These are phyloP conservation scores for Papilio helenus DNA, from an alignment of 1,140 invertebrate species.

Conservation along the genomic window DNA sequence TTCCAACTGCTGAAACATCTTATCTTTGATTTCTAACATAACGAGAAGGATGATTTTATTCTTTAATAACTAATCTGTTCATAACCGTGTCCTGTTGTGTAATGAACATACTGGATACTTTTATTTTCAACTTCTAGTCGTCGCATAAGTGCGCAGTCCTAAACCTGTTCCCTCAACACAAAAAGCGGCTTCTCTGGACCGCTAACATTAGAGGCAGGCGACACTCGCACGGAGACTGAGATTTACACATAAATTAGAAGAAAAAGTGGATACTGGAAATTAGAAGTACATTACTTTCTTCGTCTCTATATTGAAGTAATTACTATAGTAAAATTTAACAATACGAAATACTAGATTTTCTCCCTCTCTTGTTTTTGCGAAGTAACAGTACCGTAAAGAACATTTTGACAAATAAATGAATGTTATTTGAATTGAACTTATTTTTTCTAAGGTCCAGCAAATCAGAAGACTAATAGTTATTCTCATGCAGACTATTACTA, in stretches of 20 bases:
- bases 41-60: neutral
- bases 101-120: neutral
- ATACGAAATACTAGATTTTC: no score
- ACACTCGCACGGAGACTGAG: neutral
- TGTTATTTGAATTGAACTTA: no score
- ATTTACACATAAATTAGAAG: neutral
- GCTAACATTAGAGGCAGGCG: slow-evolving; percentile 23
- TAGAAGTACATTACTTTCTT: neutral
- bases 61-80: neutral
- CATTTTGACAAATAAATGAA: no score
- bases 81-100: neutral
- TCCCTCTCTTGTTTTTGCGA: no score
- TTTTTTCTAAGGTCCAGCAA: neutral
- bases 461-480: neutral
- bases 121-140: slow-evolving; percentile 8
- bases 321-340: no score
- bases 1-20: no score
- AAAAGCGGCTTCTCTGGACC: slow-evolving; percentile 1
- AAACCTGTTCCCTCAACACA: slow-evolving; percentile 25
- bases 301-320: no score
- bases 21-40: neutral
- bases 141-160: slow-evolving; percentile 1
- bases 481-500: neutral
- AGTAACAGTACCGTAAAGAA: no score
- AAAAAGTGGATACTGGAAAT: neutral